These are phyloP conservation scores for Hippolais icterina DNA, from an alignment of 2,113 vertebrate species.

Conservation along the genomic window DNA sequence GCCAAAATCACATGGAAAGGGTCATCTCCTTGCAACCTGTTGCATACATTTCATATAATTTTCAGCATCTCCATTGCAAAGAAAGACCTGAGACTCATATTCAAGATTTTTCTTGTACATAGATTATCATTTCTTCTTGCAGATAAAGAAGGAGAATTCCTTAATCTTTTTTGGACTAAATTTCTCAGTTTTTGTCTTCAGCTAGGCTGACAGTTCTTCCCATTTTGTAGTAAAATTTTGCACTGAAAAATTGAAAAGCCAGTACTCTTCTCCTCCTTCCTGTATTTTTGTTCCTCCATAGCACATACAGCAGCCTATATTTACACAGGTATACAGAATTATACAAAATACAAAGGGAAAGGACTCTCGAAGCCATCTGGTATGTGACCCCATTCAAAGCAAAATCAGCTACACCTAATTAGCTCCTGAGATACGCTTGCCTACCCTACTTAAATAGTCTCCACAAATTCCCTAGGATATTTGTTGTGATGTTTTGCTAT, in stretches of 20 bases:
- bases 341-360: background rate
- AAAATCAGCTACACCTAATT: slow-evolving; percentile 29
- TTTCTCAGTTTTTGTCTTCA: background rate
- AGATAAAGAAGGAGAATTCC: background rate
- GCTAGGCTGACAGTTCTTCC: background rate
- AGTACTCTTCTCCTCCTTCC: background rate
- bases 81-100: background rate
- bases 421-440: background rate
- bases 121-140: background rate
- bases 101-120: background rate
- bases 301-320: background rate
- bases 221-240: background rate
- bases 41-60: background rate
- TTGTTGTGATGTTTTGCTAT: slow-evolving; percentile 6
- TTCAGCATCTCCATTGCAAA: background rate
- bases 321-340: background rate
- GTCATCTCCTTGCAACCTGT: background rate
- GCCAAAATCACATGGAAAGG: background rate
- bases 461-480: background rate
- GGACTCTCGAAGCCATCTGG: slow-evolving; percentile 8
- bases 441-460: slow-evolving; percentile 1
- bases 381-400: background rate
- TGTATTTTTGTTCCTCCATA: background rate
- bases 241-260: background rate
- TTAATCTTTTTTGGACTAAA: background rate